Evolutionary conservation across 1,140 invertebrate species (phyloP).

Genomic region (Galendromus occidentalis): DNA sequence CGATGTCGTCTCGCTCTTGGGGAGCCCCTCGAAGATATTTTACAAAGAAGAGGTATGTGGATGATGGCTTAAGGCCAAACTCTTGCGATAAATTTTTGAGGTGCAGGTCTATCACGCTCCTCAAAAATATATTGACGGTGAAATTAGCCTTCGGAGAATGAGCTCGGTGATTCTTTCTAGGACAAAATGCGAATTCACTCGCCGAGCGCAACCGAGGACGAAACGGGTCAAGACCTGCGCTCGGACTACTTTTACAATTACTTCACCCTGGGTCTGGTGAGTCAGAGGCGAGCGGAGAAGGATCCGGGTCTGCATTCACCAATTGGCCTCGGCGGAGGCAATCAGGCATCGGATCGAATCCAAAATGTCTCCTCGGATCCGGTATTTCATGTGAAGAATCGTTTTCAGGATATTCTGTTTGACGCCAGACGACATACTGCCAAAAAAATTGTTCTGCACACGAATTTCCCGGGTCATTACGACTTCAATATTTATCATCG

Average conservation of each 20-base stretch:
- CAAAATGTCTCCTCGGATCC: background rate
- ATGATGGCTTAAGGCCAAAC: no score
- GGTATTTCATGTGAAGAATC: constrained; percentile 9
- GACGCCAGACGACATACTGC: constrained; percentile 78
- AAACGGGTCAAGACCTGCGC: constrained; percentile 27
- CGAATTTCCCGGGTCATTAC: constrained; percentile 96
- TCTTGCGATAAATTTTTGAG: no score
- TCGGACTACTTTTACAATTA: constrained; percentile 94
- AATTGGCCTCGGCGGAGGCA: background rate
- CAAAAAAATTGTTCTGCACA: constrained; percentile 92
- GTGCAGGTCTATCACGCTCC: no score
- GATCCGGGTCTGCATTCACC: background rate
- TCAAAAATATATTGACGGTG: no score
- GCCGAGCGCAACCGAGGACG: constrained; percentile 50
- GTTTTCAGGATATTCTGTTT: constrained; percentile 76
- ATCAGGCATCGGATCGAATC: no score
- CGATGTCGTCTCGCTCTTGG: constrained; percentile 56
- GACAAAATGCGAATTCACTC: constrained; percentile 96
- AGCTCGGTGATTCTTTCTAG: constrained; percentile 27
- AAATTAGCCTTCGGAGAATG: no score
- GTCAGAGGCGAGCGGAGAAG: constrained; percentile 25
- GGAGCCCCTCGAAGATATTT: constrained; percentile 54
- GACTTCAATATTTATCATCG: constrained; percentile 96
- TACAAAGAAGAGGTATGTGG: constrained; percentile 45
- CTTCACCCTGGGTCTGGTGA: constrained; percentile 75